Base-by-base conservation (phyloP, 2,888 invertebrate genomes). In the Eristalis arbustorum region DNA sequence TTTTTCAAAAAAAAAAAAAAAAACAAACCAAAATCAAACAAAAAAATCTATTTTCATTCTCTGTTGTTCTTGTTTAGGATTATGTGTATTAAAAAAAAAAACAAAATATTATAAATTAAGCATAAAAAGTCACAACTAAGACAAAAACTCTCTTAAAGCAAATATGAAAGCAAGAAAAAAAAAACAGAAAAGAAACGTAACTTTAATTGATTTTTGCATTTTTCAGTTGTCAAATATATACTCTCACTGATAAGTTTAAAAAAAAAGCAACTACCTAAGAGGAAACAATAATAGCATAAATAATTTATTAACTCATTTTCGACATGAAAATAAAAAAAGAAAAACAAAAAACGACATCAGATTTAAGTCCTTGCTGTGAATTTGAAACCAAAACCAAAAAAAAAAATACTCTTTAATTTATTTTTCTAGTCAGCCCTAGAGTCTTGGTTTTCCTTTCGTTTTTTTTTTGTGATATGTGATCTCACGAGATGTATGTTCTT, bases 61-160 rank as follows among this genome's bases (percentile, higher is more conserved):
- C 89, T 89, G 89, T 91, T 91, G 91, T 91, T 91, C 90, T 91
- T 91, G 91, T 91, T 91, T 90, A 90, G 90, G 89, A 89, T 89
- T 89, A 89, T 88, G 84, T 88, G 88, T 87, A 83, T 85, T 69
- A 75, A 88, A 87, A 72, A 69, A 42, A 69, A 49, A 40, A 3
- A 40, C 8, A 1, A 40, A 49, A 49, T 49, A 72, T 37, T 71
- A 71, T 57, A 64, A 71, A 69, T 56, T 77, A 82, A 82, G 69
- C 61, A 34, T 71, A 68, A 68, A 80, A 67, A 62, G 76, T 59
- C 40, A 75, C 68, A 59, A 49, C 49, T 49, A 67, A 71, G 34
- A 81, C 62, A 64, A 84, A 62, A 88, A 77, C 64, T 84, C 84
- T 80, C 80, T 88, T 76, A 84, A 79, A 49, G 49, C 84, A 77